Evolutionary conservation across 2,113 vertebrate genomes (phyloP), one percentile per base, ranked within the genome.

Genomic region (Choloepus hoffmanni): DNA sequence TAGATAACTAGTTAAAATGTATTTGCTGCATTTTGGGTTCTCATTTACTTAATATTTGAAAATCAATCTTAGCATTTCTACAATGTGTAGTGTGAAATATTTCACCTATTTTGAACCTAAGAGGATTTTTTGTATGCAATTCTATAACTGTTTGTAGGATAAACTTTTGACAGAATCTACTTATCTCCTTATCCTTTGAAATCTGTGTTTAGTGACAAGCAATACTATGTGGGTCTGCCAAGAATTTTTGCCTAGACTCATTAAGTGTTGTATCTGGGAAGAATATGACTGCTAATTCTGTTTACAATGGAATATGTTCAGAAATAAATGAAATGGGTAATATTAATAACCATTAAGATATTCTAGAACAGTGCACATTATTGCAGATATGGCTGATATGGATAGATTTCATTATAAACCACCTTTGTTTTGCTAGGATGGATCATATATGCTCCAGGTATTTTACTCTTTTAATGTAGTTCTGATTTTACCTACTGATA

Each of bases 401-500:
- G 78, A 76, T 73, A 78, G 55, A 67, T 94, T 87, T 81, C 48
- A 48, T 86, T 73, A 83, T 81, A 95, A 82, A 91, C 19, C 48
- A 83, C 63, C 73, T 92, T 94, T 60, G 60, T 85, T 94, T 89
- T 92, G 48, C 50, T 86, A 28, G 19, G 65, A 94, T 87, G 92
- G 95, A 90, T 91, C 7, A 45, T 19, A 90, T 55, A 55, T 85
- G 43, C 60, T 74, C 43, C 55, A 77, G 70, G 16, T 50, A 83
- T 92, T 76, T 84, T 93, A 72, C 88, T 90, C 73, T 92, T 92
- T 74, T 78, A 87, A 68, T 30, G 4, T 58, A 55, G 65, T 48
- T n/a, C 85, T 95, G 90, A 95, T 94, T 95, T 94, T 63, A 48
- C 53, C 82, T 72, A 36, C 72, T 96, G 84, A 87, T 85, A 72